Evolutionary conservation across 2,888 invertebrate genomes (phyloP).

Genomic region (Aspidiotus rigidus): DNA sequence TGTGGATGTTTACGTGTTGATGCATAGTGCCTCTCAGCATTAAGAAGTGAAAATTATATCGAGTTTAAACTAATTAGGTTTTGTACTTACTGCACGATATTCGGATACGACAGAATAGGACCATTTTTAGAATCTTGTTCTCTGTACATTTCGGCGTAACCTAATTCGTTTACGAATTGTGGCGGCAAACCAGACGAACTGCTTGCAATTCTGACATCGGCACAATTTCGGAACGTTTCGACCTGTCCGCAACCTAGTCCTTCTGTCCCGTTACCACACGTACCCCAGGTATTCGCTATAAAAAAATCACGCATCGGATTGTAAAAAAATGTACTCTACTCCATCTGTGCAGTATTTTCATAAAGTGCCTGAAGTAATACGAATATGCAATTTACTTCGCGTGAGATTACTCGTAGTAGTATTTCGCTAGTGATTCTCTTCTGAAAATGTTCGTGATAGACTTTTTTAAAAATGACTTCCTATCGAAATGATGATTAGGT

Average conservation of each 20-base stretch:
- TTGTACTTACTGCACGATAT: slow-evolving; percentile 58
- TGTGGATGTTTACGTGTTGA: no score
- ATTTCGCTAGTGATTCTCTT: no score
- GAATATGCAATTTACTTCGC: no score
- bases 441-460: no score
- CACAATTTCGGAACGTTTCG: slow-evolving; percentile 85
- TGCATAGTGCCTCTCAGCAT: no score
- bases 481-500: no score
- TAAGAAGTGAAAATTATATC: background rate
- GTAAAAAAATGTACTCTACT: no score
- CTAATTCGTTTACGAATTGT: slow-evolving; percentile 51
- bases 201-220: slow-evolving; percentile 72
- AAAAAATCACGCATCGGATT: slow-evolving; percentile 5
- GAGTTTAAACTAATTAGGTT: background rate
- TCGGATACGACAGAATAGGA: slow-evolving; percentile 57
- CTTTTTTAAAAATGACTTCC: no score
- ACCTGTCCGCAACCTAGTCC: slow-evolving; percentile 82
- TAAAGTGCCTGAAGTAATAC: no score
- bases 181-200: slow-evolving; percentile 62
- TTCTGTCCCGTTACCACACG: slow-evolving; percentile 73
- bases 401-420: no score
- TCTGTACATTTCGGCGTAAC: slow-evolving; percentile 26
- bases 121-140: slow-evolving; percentile 18
- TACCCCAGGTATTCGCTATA: slow-evolving; percentile 82
- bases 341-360: no score